phyloP scores from a whole-genome alignment of 2,797 vertebrate genomes.

The Tapirus indicus region DNA sequence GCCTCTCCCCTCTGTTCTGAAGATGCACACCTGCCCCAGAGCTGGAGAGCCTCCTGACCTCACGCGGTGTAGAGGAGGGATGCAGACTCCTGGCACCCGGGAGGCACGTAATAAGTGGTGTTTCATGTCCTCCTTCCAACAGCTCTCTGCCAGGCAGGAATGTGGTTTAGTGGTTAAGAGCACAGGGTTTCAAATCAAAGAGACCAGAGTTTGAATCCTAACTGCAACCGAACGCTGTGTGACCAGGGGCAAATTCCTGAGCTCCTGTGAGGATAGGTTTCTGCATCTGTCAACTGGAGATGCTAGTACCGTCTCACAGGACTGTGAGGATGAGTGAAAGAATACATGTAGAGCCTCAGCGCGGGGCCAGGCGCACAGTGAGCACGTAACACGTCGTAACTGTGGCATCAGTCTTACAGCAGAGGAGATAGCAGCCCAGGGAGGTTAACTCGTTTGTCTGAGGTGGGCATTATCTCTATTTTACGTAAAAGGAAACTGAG shows the following conservation, averaged over 20 bases:
- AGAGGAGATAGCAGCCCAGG: not conserved
- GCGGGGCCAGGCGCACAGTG: not conserved
- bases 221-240: not conserved
- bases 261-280: not conserved
- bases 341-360: not conserved
- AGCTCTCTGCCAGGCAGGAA: not conserved
- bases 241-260: not conserved
- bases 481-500: slow-evolving; percentile 3
- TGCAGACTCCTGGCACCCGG: too few relatives aligned
- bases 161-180: not conserved
- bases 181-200: not conserved
- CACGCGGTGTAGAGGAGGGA: not conserved
- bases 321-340: not conserved
- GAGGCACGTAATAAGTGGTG: not conserved
- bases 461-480: not conserved
- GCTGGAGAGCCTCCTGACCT: not conserved
- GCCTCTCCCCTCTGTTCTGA: not conserved
- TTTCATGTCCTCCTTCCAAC: not conserved
- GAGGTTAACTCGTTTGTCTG: not conserved
- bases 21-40: not conserved
- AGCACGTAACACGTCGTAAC: not conserved
- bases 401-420: not conserved
- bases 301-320: not conserved
- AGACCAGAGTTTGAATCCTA: slow-evolving; percentile 14
- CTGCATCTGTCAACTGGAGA: not conserved